Evolutionary conservation across 2,113 vertebrate species (phyloP).

Genomic region (Atrichornis clamosus): DNA sequence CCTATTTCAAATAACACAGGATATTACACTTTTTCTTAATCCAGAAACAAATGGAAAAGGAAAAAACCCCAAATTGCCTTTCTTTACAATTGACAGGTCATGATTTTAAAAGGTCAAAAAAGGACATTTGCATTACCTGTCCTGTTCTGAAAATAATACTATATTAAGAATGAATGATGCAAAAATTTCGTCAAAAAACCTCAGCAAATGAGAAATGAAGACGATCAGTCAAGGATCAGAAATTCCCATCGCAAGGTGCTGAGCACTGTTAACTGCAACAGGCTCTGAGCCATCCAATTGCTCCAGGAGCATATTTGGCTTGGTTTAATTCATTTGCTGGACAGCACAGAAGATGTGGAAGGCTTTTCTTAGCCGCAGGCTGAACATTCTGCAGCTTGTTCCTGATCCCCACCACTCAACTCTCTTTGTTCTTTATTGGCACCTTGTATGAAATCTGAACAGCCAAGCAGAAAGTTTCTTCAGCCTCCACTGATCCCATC

Average conservation of each 20-base stretch:
- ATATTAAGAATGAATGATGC: background rate
- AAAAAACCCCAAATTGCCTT: background rate
- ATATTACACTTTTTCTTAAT: background rate
- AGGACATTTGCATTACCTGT: background rate
- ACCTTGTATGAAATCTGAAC: background rate
- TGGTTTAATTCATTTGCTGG: background rate
- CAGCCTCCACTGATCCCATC: background rate
- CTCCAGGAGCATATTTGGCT: background rate
- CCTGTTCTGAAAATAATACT: background rate
- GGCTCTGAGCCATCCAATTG: background rate
- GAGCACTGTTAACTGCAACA: background rate
- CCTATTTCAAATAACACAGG: background rate
- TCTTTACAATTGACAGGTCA: background rate
- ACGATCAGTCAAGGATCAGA: fast-evolving
- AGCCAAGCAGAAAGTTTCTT: background rate
- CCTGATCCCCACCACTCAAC: background rate
- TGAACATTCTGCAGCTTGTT: background rate
- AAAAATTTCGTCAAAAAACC: background rate
- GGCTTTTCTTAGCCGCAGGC: background rate
- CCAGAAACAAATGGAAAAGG: background rate
- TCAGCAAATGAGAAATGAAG: background rate
- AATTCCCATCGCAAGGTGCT: background rate
- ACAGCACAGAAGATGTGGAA: background rate
- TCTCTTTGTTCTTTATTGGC: background rate
- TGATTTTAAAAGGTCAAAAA: background rate